Base-by-base conservation (phyloP, 2,888 invertebrate species). In the Protophormia terraenovae region DNA sequence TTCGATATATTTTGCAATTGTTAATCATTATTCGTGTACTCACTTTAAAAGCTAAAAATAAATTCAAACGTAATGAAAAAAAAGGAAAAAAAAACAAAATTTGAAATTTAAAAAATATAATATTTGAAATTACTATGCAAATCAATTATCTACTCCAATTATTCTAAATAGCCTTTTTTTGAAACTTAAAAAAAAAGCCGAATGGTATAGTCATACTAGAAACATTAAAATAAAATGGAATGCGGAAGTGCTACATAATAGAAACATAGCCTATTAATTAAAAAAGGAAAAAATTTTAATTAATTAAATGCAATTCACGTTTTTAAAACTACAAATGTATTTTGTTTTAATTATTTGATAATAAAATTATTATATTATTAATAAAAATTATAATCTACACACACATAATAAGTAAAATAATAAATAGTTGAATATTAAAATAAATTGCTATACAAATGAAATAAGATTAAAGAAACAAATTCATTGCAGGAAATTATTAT, bases 261-360 rank as follows among this genome's bases (percentile, higher is more conserved):
- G 7, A 32, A 32, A 32, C 6, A 32, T 10, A 32, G n/a, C n/a
- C 41, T 14, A 14, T n/a, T 14, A 41, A 41, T n/a, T 19, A 32
- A 29, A 22, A 35, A 14, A 7, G 27, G 6, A 27, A 22, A 14
- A 14, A 47, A 71, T 10, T 12, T 10, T 0, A 35, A 35, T n/a
- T 19, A 41, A 55, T 60, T 19, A 10, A 29, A 79, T 53, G 53
- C 71, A 79, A n/a, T 19, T 24, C 62, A 71, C 62, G 62, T 47
- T 79, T 50, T 60, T 10, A 47, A 24, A 50, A 78, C 45, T 69
- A 60, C 69, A 69, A 78, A 10, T 32, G 76, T 55, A 41, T 55
- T 71, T 50, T 22, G 8, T 67, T 45, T 77, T 45, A 41, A 55
- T 76, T 53, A 6, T 35, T 35, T 71, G 1, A 50, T 53, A 47